Percentiles rank a stretch among this genome's conserved stretches.
Conservation (phyloP, 2,797 vertebrate genomes). For the Muraenolepis orangiensis region DNA sequence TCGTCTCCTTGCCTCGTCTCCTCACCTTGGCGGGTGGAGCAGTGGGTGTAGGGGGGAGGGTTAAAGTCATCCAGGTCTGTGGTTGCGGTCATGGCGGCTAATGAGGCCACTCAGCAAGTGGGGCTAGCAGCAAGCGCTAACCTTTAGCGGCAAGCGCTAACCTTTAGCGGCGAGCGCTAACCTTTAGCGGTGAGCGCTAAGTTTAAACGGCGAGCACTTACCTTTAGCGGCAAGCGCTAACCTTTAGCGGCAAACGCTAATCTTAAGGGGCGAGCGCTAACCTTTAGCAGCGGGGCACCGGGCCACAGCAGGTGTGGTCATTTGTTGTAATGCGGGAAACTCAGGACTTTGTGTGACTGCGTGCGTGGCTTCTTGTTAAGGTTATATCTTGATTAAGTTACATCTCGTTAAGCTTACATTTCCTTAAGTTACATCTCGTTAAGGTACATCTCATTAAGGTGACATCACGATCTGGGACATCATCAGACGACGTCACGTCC, state of each 20-base stretch:
- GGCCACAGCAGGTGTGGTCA: slow-evolving; percentile 27
- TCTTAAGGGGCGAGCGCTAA: slow-evolving; percentile 20
- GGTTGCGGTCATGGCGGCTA: slow-evolving; percentile 30
- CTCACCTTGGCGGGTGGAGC: slow-evolving; percentile 2
- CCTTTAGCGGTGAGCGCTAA: neutral
- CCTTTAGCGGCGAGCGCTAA: no score
- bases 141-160: no score
- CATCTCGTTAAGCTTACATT: neutral
- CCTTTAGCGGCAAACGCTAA: neutral
- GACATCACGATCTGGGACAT: no score
- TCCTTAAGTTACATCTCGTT: no score
- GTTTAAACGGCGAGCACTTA: no score
- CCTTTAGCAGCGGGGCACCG: slow-evolving; percentile 29
- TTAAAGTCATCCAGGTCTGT: neutral
- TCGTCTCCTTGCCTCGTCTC: neutral
- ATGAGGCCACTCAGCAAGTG: slow-evolving; percentile 48
- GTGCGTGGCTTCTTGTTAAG: no score
- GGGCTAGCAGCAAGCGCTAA: slow-evolving; percentile 19
- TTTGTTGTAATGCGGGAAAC: slow-evolving; percentile 38
- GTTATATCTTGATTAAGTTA: neutral
- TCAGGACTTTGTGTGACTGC: no score
- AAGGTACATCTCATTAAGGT: no score
- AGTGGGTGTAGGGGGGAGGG: no score
- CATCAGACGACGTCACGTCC: no score
- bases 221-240: no score